Evolutionary conservation across 2,888 invertebrate species (phyloP).

Genomic region (Odontocolon sp.): DNA sequence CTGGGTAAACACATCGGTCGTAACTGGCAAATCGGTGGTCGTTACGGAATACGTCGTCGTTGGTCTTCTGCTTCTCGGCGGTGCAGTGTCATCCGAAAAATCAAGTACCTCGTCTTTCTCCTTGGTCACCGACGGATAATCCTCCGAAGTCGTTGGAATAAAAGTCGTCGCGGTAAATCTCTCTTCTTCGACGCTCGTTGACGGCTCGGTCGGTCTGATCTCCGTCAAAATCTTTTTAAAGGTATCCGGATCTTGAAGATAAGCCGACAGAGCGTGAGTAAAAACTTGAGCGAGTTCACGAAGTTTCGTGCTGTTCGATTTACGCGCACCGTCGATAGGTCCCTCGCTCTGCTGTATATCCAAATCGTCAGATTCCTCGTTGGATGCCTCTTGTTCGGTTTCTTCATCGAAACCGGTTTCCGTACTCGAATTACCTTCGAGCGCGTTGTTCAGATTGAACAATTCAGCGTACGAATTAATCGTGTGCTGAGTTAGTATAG

Average conservation of each 20-base stretch:
- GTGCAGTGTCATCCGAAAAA: constrained; percentile 86
- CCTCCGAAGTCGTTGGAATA: constrained; percentile 79
- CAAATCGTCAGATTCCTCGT: constrained; percentile 81
- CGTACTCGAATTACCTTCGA: constrained; percentile 67
- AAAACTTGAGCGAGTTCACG: constrained; percentile 92
- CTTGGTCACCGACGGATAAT: constrained; percentile 84
- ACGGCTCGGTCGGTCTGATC: constrained; percentile 90
- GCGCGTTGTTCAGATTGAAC: constrained; percentile 78
- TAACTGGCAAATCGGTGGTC: constrained; percentile 62
- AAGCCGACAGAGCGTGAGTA: constrained; percentile 91
- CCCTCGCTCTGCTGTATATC: constrained; percentile 85
- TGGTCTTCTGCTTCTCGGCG: constrained; percentile 70
- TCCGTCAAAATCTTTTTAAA: constrained; percentile 89
- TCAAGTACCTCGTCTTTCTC: constrained; percentile 90
- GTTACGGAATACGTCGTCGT: constrained; percentile 70
- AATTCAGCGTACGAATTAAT: constrained; percentile 84
- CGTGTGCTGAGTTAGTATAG: constrained; percentile 86
- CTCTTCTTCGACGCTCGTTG: constrained; percentile 79
- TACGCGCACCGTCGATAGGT: constrained; percentile 82
- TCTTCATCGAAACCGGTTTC: constrained; percentile 53
- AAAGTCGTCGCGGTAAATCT: constrained; percentile 64
- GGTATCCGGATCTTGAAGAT: constrained; percentile 91
- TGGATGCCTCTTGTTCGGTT: constrained; percentile 67
- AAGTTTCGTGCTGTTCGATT: constrained; percentile 84
- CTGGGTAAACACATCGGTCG: constrained; percentile 48